These are phyloP conservation scores for Aselliscus stoliczkanus DNA, from an alignment of 2,797 vertebrate genomes.

Conservation along the genomic window DNA sequence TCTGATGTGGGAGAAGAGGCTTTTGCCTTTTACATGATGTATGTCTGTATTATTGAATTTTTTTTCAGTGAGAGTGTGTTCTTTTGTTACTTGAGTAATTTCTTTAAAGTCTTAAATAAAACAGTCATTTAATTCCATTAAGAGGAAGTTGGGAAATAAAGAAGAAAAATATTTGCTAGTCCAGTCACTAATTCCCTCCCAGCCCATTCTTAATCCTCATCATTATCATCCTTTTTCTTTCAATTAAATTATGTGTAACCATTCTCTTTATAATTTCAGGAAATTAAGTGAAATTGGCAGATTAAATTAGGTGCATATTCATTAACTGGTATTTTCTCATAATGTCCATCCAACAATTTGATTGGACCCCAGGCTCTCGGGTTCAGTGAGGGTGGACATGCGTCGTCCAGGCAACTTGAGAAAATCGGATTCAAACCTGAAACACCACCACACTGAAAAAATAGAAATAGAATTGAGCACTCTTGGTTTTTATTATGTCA, in stretches of 20 bases:
- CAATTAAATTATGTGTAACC: not conserved
- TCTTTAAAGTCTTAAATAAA: not conserved
- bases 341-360: not conserved
- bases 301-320: not conserved
- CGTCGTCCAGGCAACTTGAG: not conserved
- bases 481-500: not conserved
- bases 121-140: not conserved
- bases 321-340: not conserved
- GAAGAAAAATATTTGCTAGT: not conserved
- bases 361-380: not conserved
- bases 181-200: not conserved
- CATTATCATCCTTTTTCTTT: not conserved
- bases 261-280: not conserved
- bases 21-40: not conserved
- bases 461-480: not conserved
- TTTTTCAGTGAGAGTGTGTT: not conserved
- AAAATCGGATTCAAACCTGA: not conserved
- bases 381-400: rapidly evolving
- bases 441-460: not conserved
- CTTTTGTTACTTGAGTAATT: not conserved
- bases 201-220: not conserved
- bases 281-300: not conserved
- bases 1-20: not conserved
- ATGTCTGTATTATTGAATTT: not conserved
- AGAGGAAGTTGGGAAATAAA: not conserved